phyloP scores from a whole-genome alignment of 1,140 invertebrate genomes.

The Drosophila littoralis region DNA sequence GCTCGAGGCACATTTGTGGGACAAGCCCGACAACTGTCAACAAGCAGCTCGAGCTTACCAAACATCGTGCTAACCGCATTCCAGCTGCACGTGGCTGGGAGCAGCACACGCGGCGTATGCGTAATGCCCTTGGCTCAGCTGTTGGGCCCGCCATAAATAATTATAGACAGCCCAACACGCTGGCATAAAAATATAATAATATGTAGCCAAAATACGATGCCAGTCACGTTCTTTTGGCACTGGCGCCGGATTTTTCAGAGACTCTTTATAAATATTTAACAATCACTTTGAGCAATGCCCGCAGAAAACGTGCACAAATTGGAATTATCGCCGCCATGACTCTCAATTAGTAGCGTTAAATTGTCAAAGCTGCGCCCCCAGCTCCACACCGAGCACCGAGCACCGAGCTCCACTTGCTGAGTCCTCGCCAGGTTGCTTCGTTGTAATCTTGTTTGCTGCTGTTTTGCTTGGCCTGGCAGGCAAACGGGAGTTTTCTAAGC shows the following conservation, averaged over 20 bases:
- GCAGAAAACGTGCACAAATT: conserved; percentile 68
- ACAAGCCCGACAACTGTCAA: conserved; percentile 58
- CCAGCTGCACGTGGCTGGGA: conserved; percentile 49
- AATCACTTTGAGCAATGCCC: conserved; percentile 46
- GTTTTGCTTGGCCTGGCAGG: conserved; percentile 7
- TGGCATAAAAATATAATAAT: conserved; percentile 55
- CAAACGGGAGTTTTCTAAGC: conserved; percentile 24
- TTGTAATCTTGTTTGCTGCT: conserved; percentile 33
- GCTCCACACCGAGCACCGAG: too few relatives aligned
- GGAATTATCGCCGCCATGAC: conserved; percentile 77
- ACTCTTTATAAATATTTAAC: conserved; percentile 66
- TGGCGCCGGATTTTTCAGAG: conserved; percentile 25
- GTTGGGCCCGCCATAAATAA: conserved; percentile 60
- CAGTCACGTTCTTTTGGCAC: conserved; percentile 52
- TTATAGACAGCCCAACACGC: conserved; percentile 59
- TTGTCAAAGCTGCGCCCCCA: conserved; percentile 53
- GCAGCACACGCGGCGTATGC: conserved; percentile 51
- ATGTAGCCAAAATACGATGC: conserved; percentile 63
- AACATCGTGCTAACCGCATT: neutral
- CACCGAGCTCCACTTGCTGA: neutral
- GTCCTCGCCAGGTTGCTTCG: conserved; percentile 1
- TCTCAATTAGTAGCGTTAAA: conserved; percentile 80
- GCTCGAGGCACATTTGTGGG: conserved; percentile 58
- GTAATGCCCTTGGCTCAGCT: conserved; percentile 50
- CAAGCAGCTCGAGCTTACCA: conserved; percentile 45